These are phyloP conservation scores for Trilocha varians DNA, from an alignment of 2,888 invertebrate species.

Conservation along the genomic window DNA sequence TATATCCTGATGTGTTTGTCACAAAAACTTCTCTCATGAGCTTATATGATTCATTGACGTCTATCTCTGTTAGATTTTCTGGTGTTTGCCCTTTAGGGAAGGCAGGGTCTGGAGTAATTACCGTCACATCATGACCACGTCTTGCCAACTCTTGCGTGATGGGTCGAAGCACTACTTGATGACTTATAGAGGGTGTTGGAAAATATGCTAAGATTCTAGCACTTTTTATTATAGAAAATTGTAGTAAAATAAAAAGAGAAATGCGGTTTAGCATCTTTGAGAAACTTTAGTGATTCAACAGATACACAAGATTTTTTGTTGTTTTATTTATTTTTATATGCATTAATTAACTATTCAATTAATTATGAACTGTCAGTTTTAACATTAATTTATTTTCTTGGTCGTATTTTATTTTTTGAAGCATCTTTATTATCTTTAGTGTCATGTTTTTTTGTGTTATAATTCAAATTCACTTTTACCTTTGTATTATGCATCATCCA, in stretches of 20 bases:
- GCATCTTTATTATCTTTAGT: no score
- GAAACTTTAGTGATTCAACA: no score
- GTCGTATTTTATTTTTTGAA: no score
- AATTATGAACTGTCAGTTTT: no score
- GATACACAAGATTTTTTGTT: no score
- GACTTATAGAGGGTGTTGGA: constrained; percentile 29
- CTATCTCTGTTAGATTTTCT: constrained; percentile 33
- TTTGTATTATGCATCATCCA: no score
- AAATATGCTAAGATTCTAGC: constrained; percentile 18
- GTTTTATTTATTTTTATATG: no score
- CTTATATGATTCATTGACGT: constrained; percentile 30
- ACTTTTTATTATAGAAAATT: background rate
- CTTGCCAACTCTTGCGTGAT: constrained; percentile 24
- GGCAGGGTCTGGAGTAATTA: constrained; percentile 27
- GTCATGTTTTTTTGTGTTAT: no score
- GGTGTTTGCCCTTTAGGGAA: constrained; percentile 20
- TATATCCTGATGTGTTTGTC: constrained; percentile 5
- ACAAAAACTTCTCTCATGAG: constrained; percentile 9
- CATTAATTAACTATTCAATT: no score
- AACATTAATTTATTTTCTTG: no score
- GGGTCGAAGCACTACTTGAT: constrained; percentile 27
- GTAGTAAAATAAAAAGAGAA: background rate
- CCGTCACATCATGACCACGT: constrained; percentile 27
- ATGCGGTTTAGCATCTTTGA: background rate
- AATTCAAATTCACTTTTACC: no score